Base-by-base conservation (phyloP, 2,888 invertebrate genomes). In the Cataglyphis cursor region DNA sequence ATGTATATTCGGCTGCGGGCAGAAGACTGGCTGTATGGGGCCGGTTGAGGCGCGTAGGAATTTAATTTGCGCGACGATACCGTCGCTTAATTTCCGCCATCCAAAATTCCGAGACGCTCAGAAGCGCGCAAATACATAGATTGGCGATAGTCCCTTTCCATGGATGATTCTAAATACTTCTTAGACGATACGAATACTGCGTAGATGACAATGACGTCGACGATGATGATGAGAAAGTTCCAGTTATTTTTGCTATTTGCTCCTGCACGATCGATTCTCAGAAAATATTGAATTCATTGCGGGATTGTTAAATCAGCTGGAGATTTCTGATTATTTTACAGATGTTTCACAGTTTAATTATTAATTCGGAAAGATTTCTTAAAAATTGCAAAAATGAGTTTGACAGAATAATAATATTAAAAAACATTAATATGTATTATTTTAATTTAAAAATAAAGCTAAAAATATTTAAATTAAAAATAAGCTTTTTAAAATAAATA, bases 31-130 rank as follows among this genome's bases (percentile, higher is more conserved):
- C 48, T 62, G 2, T 28, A 74, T 35, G 64, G n/a, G 6, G 15
- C 41, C 48, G 48, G 38, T 76, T 57, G 57, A 18, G 21, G 57
- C 44, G 44, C 57, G 21, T 78, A 44, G 72, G 57, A 70, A 78
- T 78, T 78, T 72, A 78, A 78, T 78, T 78, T 72, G 72, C 44
- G 35, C 72, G 65, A 38, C 65, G 72, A 70, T 24, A 72, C 57
- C 44, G 41, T 41, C 72, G 57, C 21, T 78, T 78, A 78, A 78
- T 78, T 78, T 78, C 51, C 44, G 15, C 57, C 41, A 8, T 51
- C 72, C 78, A 59, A 78, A 78, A 78, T 78, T 78, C 57, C 72
- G 72, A 78, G 57, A 78, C 72, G 31, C 44, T 28, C 59, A 78
- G 72, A 78, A 78, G 70, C 78, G 72, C 72, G 78, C 59, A 70